Percentiles rank a stretch among this genome's conserved stretches.
Conservation (phyloP, 2,888 invertebrate species). For the Augochlorella aurata region DNA sequence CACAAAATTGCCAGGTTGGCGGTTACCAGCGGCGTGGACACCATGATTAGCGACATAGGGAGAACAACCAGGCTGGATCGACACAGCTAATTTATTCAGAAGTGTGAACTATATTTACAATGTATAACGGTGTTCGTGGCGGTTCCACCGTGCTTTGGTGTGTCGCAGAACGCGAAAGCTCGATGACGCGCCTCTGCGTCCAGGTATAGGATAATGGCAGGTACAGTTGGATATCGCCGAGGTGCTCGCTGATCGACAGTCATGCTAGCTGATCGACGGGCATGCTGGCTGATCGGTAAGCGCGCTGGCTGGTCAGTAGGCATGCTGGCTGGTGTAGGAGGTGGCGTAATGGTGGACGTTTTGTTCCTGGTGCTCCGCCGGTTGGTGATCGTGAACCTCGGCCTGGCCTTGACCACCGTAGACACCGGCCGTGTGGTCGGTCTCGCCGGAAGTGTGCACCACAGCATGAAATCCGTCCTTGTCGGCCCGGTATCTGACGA, state of each 20-base stretch:
- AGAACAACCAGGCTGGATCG: neutral
- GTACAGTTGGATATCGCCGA: neutral
- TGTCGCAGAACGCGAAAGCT: conserved; percentile 20
- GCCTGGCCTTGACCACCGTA: conserved; percentile 72
- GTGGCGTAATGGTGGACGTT: conserved; percentile 44
- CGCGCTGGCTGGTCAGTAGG: conserved; percentile 33
- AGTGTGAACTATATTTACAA: conserved; percentile 29
- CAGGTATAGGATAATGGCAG: conserved; percentile 36
- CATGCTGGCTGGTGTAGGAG: conserved; percentile 22
- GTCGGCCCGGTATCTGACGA: conserved; percentile 79
- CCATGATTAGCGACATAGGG: neutral
- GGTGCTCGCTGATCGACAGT: too few species aligned
- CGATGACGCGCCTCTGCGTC: neutral
- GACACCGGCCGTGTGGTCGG: conserved; percentile 75
- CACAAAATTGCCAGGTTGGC: neutral
- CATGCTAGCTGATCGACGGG: too few species aligned
- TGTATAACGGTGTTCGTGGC: neutral
- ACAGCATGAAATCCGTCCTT: conserved; percentile 81
- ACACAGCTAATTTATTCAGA: conserved; percentile 27
- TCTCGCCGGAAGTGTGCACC: conserved; percentile 79
- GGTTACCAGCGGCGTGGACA: neutral
- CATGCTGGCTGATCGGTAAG: conserved; percentile 30
- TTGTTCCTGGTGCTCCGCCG: conserved; percentile 37
- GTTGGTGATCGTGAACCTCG: conserved; percentile 57
- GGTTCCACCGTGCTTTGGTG: conserved; percentile 41